Evolutionary conservation across 2,113 vertebrate species (phyloP).

Genomic region (Drymodes brunneopygia): DNA sequence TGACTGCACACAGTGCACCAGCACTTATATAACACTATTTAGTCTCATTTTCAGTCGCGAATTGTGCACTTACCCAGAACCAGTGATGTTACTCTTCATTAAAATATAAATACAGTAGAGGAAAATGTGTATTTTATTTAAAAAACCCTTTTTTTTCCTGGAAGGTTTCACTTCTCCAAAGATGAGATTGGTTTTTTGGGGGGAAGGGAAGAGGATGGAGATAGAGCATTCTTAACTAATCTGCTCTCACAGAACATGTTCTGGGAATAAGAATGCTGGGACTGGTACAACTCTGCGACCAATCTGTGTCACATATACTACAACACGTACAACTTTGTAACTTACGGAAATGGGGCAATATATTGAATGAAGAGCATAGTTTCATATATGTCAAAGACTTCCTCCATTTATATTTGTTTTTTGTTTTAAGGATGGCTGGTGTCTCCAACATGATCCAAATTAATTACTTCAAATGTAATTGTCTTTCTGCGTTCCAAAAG

Average conservation of each 20-base stretch:
- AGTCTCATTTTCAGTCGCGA: neutral
- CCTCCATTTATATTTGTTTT: constrained; percentile 44
- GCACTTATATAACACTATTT: neutral
- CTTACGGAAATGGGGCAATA: constrained; percentile 70
- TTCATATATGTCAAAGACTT: constrained; percentile 67
- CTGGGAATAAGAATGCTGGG: constrained; percentile 10
- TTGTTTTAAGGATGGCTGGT: constrained; percentile 61
- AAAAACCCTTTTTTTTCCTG: neutral
- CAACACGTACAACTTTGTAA: constrained; percentile 64
- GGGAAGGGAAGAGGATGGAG: constrained; percentile 2
- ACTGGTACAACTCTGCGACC: constrained; percentile 37
- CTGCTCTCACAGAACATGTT: neutral
- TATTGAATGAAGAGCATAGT: constrained; percentile 71
- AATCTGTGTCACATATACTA: constrained; percentile 61
- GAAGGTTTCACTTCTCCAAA: neutral
- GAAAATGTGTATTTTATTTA: neutral
- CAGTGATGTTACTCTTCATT: neutral
- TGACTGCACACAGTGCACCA: neutral
- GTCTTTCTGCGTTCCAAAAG: constrained; percentile 52
- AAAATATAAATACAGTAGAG: neutral
- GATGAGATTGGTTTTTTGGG: neutral
- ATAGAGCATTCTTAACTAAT: constrained; percentile 27
- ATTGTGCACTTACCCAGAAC: constrained; percentile 13
- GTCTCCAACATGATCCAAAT: constrained; percentile 62
- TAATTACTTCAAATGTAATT: constrained; percentile 57